Percentiles rank a stretch among this genome's conserved stretches.
These are phyloP conservation scores for Delphinus delphis DNA, from an alignment of 2,113 vertebrate species.

Conservation along the genomic window DNA sequence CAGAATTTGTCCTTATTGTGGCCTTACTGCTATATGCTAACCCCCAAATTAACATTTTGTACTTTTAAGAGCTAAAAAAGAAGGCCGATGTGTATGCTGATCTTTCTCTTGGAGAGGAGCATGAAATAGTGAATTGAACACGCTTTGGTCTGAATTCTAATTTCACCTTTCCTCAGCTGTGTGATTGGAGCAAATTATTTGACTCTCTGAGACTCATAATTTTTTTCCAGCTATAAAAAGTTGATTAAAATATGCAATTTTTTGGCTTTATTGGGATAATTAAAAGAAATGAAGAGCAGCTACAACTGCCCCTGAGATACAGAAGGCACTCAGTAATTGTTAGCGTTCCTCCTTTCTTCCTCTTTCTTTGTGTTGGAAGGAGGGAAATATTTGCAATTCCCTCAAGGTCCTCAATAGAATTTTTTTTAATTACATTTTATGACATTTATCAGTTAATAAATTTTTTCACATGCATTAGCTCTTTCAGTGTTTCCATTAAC, in stretches of 20 bases:
- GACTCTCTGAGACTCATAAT: background rate
- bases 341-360: background rate
- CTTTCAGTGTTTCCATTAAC: conserved; percentile 1
- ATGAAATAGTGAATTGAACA: background rate
- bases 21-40: background rate
- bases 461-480: conserved; percentile 5
- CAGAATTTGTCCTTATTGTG: conserved; percentile 42
- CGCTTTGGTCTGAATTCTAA: conserved; percentile 20
- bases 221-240: conserved; percentile 32
- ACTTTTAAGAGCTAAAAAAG: conserved; percentile 39
- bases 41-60: conserved; percentile 54
- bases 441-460: background rate
- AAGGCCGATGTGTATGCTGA: background rate
- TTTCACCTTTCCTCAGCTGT: background rate
- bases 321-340: background rate
- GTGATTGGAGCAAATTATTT: background rate
- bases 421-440: background rate
- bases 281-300: conserved; percentile 40
- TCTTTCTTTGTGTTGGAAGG: background rate
- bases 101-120: background rate
- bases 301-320: background rate
- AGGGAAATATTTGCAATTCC: background rate
- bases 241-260: background rate
- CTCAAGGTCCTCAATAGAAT: background rate
- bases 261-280: background rate